Base-by-base conservation (phyloP, 2,888 invertebrate genomes). In the Imbricaverruca yamaguchii region DNA sequence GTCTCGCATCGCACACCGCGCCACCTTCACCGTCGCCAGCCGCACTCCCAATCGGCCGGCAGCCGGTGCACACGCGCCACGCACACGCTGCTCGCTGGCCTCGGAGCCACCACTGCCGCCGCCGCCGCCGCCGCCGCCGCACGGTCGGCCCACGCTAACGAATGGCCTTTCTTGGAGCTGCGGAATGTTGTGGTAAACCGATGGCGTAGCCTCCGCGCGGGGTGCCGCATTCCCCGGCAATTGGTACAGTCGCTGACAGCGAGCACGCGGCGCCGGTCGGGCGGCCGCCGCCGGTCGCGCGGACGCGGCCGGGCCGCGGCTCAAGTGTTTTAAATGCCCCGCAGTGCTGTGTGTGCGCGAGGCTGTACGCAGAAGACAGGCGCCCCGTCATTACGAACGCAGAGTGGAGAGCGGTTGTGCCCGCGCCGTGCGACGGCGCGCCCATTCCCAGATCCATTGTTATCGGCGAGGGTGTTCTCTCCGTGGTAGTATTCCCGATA, bases 181-280 rank as follows among this genome's bases (percentile, higher is more conserved):
- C 39, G 69, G 69, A 69, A 69, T 69, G 69, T 13, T 13, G 69
- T 69, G 69, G 69, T 39, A 69, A 69, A 25, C 69, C 25, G 15
- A 39, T 12, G 39, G 23, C 39, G 69, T 69, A 69, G 69, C 69
- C 69, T 69, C 69, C 12, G 39, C 25, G 10, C 39, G 69, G 69
- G 69, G 6, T 3, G 13, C 25, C 15, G 69, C 39, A 69, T 69
- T 69, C 69, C n/a, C 15, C 13, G 13, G 7, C 69, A 39, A 39
- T 69, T 12, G 15, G 69, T 12, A 69, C 69, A 39, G 69, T 13
- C 69, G 15, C 69, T 69, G 69, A 39, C 69, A 69, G 4, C 13
- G 69, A 3, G 39, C 12, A 3, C 69, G n/a, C 13, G 2, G 69
- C 25, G 69, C 11, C 21, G 15, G 4, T 21, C 10, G n/a, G n/a